Conservation (phyloP, 1,140 invertebrate species). For the Bombus impatiens region DNA sequence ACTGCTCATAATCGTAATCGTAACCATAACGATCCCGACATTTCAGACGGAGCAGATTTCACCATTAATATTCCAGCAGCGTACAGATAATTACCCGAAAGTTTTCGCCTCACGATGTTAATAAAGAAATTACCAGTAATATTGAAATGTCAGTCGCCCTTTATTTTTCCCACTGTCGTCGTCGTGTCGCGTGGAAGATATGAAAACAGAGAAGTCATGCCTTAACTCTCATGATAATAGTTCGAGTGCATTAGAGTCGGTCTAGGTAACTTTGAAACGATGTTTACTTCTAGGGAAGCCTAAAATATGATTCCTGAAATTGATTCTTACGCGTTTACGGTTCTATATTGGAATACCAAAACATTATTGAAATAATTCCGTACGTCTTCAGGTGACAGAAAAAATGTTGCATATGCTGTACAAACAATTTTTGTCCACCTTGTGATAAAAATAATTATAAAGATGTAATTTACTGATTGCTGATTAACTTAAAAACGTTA, state of each 20-base stretch:
- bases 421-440: not conserved
- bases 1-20: conserved; percentile 64
- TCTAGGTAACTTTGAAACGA: conserved; percentile 26
- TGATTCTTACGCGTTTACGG: not conserved
- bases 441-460: not conserved
- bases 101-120: conserved; percentile 40
- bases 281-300: conserved; percentile 31
- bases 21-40: conserved; percentile 59
- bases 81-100: conserved; percentile 26
- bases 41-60: conserved; percentile 49
- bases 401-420: not conserved
- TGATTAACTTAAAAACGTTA: too few relatives aligned
- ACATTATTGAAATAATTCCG: not conserved
- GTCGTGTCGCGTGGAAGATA: not conserved
- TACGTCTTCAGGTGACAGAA: not conserved
- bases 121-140: conserved; percentile 66
- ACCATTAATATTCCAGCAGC: conserved; percentile 63
- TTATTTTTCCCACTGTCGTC: conserved; percentile 28
- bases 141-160: conserved; percentile 47
- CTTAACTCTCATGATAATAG: conserved; percentile 21
- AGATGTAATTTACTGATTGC: too few relatives aligned
- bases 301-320: conserved; percentile 1
- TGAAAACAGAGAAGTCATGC: not conserved
- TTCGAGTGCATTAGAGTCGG: conserved; percentile 28
- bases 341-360: not conserved